These are phyloP conservation scores for Gnatocerus cornutus DNA, from an alignment of 2,888 invertebrate genomes.

Conservation along the genomic window DNA sequence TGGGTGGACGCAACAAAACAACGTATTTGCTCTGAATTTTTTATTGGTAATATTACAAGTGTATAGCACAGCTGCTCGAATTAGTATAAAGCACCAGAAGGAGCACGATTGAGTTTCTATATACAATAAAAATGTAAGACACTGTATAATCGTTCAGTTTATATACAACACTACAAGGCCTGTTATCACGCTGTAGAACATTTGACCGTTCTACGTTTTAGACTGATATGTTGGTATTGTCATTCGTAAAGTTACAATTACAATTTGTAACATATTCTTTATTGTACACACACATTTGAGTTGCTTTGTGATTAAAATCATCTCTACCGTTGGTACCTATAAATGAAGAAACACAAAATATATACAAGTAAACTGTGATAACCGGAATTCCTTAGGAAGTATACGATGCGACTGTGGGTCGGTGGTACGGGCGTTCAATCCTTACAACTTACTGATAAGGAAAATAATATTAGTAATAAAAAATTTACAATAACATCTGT, in stretches of 20 bases:
- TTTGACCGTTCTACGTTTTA: slow-evolving; percentile 60
- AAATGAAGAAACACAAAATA: slow-evolving; percentile 31
- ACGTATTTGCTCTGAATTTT: slow-evolving; percentile 58
- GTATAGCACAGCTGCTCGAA: slow-evolving; percentile 68
- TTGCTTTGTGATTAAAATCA: slow-evolving; percentile 35
- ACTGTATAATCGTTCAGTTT: slow-evolving; percentile 63
- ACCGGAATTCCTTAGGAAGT: slow-evolving; percentile 5
- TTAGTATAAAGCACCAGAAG: slow-evolving; percentile 68
- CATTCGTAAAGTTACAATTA: slow-evolving; percentile 68
- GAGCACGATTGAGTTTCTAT: slow-evolving; percentile 62
- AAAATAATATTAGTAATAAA: slow-evolving; percentile 21
- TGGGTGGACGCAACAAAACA: too few species aligned
- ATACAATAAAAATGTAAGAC: slow-evolving; percentile 61
- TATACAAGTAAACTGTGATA: slow-evolving; percentile 38
- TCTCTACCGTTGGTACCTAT: slow-evolving; percentile 34
- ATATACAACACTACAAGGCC: slow-evolving; percentile 68
- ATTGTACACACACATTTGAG: slow-evolving; percentile 51
- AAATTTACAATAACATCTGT: slow-evolving; percentile 36
- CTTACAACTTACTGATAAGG: slow-evolving; percentile 12
- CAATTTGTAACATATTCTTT: slow-evolving; percentile 55
- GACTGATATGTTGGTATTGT: slow-evolving; percentile 71
- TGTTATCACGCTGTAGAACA: slow-evolving; percentile 68
- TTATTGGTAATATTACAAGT: slow-evolving; percentile 50
- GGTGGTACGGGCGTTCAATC: slow-evolving; percentile 3
- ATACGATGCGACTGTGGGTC: background rate